Evolutionary conservation across 2,797 vertebrate genomes (phyloP).

Genomic region (Orientallactaga sibirica): DNA sequence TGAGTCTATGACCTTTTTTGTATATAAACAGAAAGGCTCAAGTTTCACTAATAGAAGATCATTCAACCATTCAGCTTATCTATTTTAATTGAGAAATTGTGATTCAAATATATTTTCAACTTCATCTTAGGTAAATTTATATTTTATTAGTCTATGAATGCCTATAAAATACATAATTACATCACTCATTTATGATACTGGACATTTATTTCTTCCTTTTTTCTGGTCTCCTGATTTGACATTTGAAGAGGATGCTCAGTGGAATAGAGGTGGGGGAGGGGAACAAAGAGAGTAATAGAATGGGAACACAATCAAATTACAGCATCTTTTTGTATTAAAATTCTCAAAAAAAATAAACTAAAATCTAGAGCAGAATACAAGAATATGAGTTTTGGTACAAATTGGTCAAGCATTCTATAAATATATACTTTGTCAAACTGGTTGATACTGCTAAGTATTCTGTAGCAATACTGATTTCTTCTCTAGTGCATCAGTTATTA

Average conservation of each 20-base stretch:
- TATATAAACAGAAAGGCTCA: background rate
- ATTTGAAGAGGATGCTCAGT: background rate
- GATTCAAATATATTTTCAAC: background rate
- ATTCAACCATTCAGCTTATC: conserved; percentile 42
- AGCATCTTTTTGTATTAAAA: too few relatives aligned
- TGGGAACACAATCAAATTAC: too few relatives aligned
- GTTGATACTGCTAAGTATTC: background rate
- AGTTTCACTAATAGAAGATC: background rate
- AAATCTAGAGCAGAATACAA: too few relatives aligned
- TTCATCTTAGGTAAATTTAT: too few relatives aligned
- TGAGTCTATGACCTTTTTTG: background rate
- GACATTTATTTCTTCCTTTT: background rate
- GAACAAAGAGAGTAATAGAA: too few relatives aligned
- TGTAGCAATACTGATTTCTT: background rate
- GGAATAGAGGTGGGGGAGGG: too few relatives aligned
- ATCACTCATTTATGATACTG: background rate
- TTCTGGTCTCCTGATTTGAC: background rate
- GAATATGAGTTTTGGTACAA: too few relatives aligned
- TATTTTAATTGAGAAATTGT: conserved; percentile 2
- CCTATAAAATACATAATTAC: background rate
- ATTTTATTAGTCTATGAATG: background rate
- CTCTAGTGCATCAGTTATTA: background rate
- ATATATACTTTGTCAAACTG: background rate
- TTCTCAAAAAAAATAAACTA: too few relatives aligned
- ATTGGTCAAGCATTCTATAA: background rate